phyloP scores from a whole-genome alignment of 2,888 invertebrate species.

The Mythimna lalbum region DNA sequence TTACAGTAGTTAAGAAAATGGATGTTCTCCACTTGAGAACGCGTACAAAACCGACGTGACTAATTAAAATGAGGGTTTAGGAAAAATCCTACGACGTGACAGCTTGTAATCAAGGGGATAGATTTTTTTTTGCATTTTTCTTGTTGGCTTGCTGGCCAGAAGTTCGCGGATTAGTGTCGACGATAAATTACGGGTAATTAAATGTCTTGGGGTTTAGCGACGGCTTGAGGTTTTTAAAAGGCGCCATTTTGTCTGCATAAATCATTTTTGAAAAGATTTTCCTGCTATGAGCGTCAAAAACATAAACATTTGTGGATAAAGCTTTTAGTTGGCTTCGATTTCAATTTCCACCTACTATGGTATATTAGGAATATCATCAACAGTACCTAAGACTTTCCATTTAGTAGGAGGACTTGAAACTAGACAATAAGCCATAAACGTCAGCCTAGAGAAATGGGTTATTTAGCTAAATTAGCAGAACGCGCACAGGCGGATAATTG shows the following conservation, averaged over 20 bases:
- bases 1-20: slow-evolving; percentile 89
- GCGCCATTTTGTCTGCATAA: slow-evolving; percentile 66
- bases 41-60: slow-evolving; percentile 79
- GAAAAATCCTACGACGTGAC: slow-evolving; percentile 90
- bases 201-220: slow-evolving; percentile 79
- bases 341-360: background rate
- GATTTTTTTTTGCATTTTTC: slow-evolving; percentile 81
- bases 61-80: slow-evolving; percentile 89
- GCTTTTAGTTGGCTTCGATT: background rate
- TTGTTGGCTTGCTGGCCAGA: slow-evolving; percentile 71
- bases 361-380: too few relatives aligned
- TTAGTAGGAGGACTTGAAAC: slow-evolving; percentile 4
- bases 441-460: slow-evolving; percentile 44
- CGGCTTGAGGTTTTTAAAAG: slow-evolving; percentile 64
- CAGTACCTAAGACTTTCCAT: slow-evolving; percentile 12
- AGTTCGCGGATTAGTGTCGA: slow-evolving; percentile 84
- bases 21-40: slow-evolving; percentile 80
- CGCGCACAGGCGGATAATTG: slow-evolving; percentile 33
- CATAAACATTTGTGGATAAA: background rate
- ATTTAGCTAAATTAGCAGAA: slow-evolving; percentile 47
- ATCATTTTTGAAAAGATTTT: slow-evolving; percentile 69
- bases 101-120: slow-evolving; percentile 90
- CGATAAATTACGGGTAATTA: slow-evolving; percentile 89
- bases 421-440: slow-evolving; percentile 43
- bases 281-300: slow-evolving; percentile 21